phyloP scores from a whole-genome alignment of 2,113 vertebrate species.

The Emydura subglobosa region DNA sequence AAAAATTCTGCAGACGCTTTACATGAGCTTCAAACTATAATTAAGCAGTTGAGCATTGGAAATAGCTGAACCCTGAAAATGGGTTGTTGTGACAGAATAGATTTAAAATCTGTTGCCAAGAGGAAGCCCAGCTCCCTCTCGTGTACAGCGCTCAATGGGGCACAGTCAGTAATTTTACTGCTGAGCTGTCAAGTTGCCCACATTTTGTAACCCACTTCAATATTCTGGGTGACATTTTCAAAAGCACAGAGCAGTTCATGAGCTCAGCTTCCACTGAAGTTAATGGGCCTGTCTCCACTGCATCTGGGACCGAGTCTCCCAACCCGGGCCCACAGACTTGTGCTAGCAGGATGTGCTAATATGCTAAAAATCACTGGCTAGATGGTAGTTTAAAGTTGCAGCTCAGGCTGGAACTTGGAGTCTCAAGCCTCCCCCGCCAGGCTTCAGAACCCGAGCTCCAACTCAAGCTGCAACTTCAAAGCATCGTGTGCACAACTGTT shows the following conservation, averaged over 20 bases:
- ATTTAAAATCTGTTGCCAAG: constrained; percentile 9
- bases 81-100: neutral
- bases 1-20: neutral
- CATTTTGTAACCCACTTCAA: neutral
- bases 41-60: neutral
- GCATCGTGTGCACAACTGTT: neutral
- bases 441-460: neutral
- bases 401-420: neutral
- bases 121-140: neutral
- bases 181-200: neutral
- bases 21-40: constrained; percentile 2
- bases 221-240: neutral
- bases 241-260: neutral
- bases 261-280: neutral
- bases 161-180: neutral
- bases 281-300: neutral
- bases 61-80: neutral
- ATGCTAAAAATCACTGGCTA: neutral
- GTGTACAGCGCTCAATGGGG: neutral
- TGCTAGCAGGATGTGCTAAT: neutral
- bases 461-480: neutral
- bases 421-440: neutral
- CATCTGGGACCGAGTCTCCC: too few relatives aligned
- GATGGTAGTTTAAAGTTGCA: neutral
- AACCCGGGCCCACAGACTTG: neutral